Evolutionary conservation across 2,888 invertebrate genomes (phyloP).

Genomic region (Tridacna gigas): DNA sequence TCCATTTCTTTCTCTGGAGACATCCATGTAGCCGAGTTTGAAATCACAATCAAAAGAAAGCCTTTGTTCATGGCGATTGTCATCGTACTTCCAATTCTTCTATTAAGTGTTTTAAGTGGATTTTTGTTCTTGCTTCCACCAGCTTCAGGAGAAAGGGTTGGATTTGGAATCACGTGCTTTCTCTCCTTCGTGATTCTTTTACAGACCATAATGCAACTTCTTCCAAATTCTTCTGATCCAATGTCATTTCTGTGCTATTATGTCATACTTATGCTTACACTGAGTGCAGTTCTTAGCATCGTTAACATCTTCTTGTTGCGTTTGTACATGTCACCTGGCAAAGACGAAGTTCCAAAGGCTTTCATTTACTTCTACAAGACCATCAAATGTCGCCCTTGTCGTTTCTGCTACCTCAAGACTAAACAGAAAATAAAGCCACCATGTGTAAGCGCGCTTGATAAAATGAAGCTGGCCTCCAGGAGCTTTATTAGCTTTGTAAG

Average conservation of each 20-base stretch:
- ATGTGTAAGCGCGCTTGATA: background rate
- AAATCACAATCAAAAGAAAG: conserved; percentile 46
- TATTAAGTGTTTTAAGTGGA: conserved; percentile 53
- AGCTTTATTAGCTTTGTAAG: background rate
- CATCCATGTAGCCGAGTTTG: conserved; percentile 45
- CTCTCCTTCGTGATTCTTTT: conserved; percentile 58
- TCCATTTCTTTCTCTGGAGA: background rate
- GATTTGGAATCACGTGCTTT: conserved; percentile 63
- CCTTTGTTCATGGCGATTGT: conserved; percentile 54
- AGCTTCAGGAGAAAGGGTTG: conserved; percentile 54
- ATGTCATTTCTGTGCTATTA: conserved; percentile 63
- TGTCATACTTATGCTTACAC: conserved; percentile 58
- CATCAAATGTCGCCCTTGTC: conserved; percentile 45
- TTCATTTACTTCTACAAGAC: conserved; percentile 45
- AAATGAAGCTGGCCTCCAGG: background rate
- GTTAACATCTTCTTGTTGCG: conserved; percentile 48
- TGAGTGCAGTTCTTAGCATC: conserved; percentile 43
- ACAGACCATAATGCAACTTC: conserved; percentile 57
- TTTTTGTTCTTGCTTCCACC: conserved; percentile 60
- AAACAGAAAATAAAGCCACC: conserved; percentile 19
- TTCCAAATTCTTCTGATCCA: conserved; percentile 58
- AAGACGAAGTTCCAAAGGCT: conserved; percentile 40
- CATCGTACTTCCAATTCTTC: conserved; percentile 58
- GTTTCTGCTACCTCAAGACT: conserved; percentile 16
- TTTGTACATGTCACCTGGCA: conserved; percentile 40